Conservation (phyloP, 30 jellyfish, hydroid and myxozoan genomes). For the Hydractinia echinata region DNA sequence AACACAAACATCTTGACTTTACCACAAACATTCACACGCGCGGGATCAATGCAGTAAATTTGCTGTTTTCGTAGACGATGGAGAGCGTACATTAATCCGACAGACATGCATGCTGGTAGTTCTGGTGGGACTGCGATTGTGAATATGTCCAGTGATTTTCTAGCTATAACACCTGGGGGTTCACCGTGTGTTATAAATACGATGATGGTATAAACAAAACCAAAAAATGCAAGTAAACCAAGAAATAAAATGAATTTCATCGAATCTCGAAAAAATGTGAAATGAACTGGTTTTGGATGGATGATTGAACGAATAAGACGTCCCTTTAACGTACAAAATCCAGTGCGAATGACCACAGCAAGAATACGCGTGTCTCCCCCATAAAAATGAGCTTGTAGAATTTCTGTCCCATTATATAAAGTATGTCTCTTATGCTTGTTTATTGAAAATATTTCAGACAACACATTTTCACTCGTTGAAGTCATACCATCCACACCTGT, state of each 20-base stretch:
- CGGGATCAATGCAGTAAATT: constrained; percentile 40
- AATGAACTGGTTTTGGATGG: constrained; percentile 35
- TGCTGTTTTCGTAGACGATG: neutral
- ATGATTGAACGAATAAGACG: constrained; percentile 30
- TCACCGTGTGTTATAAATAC: constrained; percentile 22
- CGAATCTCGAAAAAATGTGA: constrained; percentile 32
- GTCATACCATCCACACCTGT: constrained; percentile 1
- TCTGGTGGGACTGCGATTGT: constrained; percentile 49
- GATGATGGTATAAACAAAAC: constrained; percentile 34
- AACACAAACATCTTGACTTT: constrained; percentile 22
- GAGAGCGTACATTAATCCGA: constrained; percentile 35
- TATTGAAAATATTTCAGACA: constrained; percentile 10
- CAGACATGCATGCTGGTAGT: constrained; percentile 29
- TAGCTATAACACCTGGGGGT: neutral
- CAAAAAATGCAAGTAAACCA: constrained; percentile 25
- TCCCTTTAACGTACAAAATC: constrained; percentile 48
- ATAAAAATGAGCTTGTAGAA: constrained; percentile 31
- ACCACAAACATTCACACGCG: constrained; percentile 41
- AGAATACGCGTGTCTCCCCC: constrained; percentile 5
- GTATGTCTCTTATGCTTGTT: constrained; percentile 33
- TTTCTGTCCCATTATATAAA: constrained; percentile 40
- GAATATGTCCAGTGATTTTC: constrained; percentile 26
- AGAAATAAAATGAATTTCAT: constrained; percentile 20
- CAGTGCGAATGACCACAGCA: constrained; percentile 46
- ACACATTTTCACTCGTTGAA: neutral